A percentile compares a stretch with the other conserved stretches of the same genome.
Evolutionary conservation across 2,113 vertebrate species (phyloP).

Genomic region (Rhinoderma darwinii): DNA sequence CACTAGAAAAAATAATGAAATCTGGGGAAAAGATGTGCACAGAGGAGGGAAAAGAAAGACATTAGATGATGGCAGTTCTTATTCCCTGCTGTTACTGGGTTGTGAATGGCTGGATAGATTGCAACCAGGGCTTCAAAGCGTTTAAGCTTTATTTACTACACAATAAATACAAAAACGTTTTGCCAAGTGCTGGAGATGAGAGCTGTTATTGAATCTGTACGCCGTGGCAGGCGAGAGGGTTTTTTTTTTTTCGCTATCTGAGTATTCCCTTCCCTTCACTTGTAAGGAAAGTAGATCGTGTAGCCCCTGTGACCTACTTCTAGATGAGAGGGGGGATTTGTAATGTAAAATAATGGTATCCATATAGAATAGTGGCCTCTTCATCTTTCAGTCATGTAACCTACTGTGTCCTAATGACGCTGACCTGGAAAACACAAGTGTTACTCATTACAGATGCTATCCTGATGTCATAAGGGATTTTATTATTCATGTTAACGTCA

Average conservation of each 20-base stretch:
- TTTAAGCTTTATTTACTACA: constrained; percentile 68
- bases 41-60: constrained; percentile 60
- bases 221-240: constrained; percentile 32
- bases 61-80: constrained; percentile 65
- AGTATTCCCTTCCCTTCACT: constrained; percentile 28
- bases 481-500: constrained; percentile 54
- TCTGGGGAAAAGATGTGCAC: constrained; percentile 61
- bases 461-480: constrained; percentile 53
- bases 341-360: constrained; percentile 56
- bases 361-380: constrained; percentile 48
- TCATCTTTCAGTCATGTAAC: constrained; percentile 51
- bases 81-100: constrained; percentile 65
- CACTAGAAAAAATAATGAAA: constrained; percentile 67
- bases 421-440: constrained; percentile 57
- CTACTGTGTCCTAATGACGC: constrained; percentile 49
- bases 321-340: constrained; percentile 47
- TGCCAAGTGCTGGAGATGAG: constrained; percentile 60
- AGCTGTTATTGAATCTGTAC: constrained; percentile 52
- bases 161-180: constrained; percentile 64
- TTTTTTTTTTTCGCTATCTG: constrained; percentile 57
- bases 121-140: constrained; percentile 64
- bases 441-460: constrained; percentile 52
- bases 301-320: constrained; percentile 57
- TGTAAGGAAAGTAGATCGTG: constrained; percentile 48
- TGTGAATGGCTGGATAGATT: constrained; percentile 62